These are phyloP conservation scores for Eremophila alpestris DNA, from an alignment of 2,797 vertebrate genomes.

Conservation along the genomic window DNA sequence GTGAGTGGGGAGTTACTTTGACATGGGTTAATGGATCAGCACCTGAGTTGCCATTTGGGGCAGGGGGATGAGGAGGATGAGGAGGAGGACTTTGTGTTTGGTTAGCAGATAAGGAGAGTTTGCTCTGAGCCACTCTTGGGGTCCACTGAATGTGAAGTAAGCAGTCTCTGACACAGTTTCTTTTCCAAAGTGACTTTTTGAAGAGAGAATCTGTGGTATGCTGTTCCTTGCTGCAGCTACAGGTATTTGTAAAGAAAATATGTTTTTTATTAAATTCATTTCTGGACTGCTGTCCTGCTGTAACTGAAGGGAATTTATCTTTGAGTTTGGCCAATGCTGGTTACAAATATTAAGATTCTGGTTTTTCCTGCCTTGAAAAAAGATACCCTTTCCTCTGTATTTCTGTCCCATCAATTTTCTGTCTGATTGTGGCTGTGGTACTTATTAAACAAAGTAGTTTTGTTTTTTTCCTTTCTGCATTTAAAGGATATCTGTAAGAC, in stretches of 20 bases:
- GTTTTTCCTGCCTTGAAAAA: not conserved
- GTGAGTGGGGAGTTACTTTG: not conserved
- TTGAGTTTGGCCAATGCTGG: not conserved
- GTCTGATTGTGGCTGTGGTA: not conserved
- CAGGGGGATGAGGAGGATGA: not conserved
- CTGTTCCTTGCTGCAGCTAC: not conserved
- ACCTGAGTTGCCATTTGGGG: not conserved
- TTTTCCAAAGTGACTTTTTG: not conserved
- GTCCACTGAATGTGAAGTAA: not conserved
- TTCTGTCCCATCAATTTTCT: not conserved
- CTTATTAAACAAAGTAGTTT: not conserved
- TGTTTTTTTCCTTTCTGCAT: not conserved
- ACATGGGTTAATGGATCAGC: not conserved
- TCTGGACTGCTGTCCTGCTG: not conserved
- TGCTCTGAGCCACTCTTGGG: not conserved
- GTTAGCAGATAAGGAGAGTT: not conserved
- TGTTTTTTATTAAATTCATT: fast-evolving
- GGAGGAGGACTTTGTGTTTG: not conserved
- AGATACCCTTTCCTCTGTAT: not conserved
- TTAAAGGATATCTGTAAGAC: not conserved
- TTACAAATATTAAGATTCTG: not conserved
- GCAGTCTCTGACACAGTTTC: not conserved
- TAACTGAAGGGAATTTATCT: not conserved
- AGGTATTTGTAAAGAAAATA: not conserved
- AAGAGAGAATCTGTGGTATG: not conserved